phyloP scores from a whole-genome alignment of 2,888 invertebrate species.

The Adineta ricciae region DNA sequence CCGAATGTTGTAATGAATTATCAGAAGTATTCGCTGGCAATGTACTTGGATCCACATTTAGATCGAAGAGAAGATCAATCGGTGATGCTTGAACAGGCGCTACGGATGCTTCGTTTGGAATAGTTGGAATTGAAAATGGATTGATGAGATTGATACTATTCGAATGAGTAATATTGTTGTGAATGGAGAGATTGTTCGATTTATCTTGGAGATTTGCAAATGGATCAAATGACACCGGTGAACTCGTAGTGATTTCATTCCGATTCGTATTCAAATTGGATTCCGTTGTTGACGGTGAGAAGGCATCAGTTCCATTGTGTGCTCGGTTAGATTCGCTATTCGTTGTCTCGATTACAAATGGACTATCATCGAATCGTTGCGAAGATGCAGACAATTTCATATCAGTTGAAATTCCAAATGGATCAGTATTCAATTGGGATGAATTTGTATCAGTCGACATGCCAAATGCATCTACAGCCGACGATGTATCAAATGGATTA shows the following conservation, averaged over 20 bases:
- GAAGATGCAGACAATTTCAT: conserved; percentile 18
- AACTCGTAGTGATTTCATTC: not conserved
- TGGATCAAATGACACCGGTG: not conserved
- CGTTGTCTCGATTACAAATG: not conserved
- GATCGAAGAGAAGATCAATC: not conserved
- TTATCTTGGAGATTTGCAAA: not conserved
- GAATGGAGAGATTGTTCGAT: not conserved
- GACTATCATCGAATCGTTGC: conserved; percentile 11
- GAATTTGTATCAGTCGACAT: not conserved
- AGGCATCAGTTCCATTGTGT: not conserved
- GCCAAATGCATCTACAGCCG: not conserved
- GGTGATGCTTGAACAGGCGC: not conserved
- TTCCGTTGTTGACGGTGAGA: not conserved
- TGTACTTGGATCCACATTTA: conserved; percentile 1
- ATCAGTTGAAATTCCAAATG: not conserved
- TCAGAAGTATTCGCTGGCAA: not conserved
- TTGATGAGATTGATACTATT: not conserved
- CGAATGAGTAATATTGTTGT: not conserved
- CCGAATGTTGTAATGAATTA: not conserved
- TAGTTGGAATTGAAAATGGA: conserved; percentile 4
- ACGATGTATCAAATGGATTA: not conserved
- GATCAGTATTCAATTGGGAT: not conserved
- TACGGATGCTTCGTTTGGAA: not conserved
- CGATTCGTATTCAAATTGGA: not conserved
- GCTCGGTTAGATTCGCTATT: not conserved